These are phyloP conservation scores for Heliopora coerulea DNA, from an alignment of 92 coral and sea anemone species.

Conservation along the genomic window DNA sequence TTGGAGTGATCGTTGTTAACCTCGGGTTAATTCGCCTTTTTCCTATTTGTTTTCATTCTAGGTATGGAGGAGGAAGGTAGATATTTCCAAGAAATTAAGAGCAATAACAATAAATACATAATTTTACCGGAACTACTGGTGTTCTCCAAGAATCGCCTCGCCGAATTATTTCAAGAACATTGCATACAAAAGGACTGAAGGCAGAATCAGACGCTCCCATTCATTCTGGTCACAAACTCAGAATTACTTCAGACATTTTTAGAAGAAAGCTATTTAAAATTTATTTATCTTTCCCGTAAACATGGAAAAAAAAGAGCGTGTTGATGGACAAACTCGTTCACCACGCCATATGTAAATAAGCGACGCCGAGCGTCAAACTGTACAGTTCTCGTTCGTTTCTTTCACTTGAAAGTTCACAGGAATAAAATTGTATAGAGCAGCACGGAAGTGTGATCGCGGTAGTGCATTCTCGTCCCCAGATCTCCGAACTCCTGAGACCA, in stretches of 20 bases:
- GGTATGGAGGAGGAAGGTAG: slow-evolving; percentile 31
- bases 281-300: background rate
- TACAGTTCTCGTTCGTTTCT: background rate
- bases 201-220: background rate
- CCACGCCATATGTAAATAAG: background rate
- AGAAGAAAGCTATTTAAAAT: background rate
- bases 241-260: background rate
- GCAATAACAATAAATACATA: background rate
- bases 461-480: too few species aligned
- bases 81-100: background rate
- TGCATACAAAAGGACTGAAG: background rate
- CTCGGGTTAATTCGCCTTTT: background rate
- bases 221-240: background rate
- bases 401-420: background rate
- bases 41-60: background rate
- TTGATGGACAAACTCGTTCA: background rate
- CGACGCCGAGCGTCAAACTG: slow-evolving; percentile 3
- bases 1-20: too few species aligned
- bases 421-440: background rate
- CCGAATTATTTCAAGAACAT: too few species aligned
- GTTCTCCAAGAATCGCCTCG: too few species aligned
- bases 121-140: background rate
- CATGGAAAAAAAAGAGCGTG: background rate
- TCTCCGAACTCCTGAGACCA: too few species aligned
- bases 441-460: too few species aligned